These are phyloP conservation scores for Fukomys damarensis DNA, from an alignment of 2,113 vertebrate genomes.

Conservation along the genomic window DNA sequence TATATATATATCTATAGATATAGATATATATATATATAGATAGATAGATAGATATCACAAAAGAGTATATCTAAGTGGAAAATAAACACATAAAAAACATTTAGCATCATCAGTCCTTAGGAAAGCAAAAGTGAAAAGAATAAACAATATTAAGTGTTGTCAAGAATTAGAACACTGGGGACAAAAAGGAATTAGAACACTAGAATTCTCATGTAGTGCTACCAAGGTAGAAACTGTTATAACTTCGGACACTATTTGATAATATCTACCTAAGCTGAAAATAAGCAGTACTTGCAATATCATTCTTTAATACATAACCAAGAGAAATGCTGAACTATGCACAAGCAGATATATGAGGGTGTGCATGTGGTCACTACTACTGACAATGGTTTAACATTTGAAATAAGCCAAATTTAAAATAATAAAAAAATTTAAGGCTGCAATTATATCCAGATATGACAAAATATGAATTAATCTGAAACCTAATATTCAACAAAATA, in stretches of 20 bases:
- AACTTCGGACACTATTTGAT: background rate
- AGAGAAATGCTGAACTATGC: background rate
- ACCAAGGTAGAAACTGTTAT: background rate
- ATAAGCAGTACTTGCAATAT: background rate
- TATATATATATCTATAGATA: too few relatives aligned
- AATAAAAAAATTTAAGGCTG: background rate
- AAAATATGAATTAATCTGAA: conserved; percentile 1
- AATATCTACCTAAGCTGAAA: background rate
- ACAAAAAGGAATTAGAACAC: background rate
- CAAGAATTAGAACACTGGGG: background rate
- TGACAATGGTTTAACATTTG: background rate
- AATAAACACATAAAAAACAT: background rate
- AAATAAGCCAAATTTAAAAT: background rate
- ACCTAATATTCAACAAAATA: background rate
- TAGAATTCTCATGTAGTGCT: background rate
- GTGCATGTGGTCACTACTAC: background rate
- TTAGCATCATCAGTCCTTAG: background rate
- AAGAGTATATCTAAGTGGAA: background rate
- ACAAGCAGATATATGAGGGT: background rate
- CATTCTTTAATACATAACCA: background rate
- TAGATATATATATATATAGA: too few relatives aligned
- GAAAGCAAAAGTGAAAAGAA: conserved; percentile 22
- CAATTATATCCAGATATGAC: background rate
- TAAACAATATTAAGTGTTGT: background rate
- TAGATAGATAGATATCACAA: too few relatives aligned